phyloP scores from a whole-genome alignment of 2,888 invertebrate species.

The Diarsia dahlii region DNA sequence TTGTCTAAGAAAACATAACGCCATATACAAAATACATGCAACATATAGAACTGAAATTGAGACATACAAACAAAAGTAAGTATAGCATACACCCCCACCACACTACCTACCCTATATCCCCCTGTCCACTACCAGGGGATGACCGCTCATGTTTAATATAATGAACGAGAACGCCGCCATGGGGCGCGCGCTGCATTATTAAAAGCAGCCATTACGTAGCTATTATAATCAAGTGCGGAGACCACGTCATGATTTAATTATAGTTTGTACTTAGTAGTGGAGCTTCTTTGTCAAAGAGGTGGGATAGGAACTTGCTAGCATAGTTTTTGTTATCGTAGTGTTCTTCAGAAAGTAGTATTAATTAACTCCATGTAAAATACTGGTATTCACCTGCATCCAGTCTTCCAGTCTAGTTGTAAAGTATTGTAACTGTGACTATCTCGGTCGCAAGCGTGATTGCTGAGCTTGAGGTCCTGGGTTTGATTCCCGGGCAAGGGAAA shows the following conservation, averaged over 20 bases:
- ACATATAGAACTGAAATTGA: not conserved
- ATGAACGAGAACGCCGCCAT: constrained; percentile 31
- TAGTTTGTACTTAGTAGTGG: not conserved
- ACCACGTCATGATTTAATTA: constrained; percentile 11
- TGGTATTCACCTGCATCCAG: too few relatives aligned
- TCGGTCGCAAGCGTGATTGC: too few relatives aligned
- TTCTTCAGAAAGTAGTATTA: too few relatives aligned
- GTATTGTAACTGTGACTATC: not conserved
- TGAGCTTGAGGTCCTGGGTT: too few relatives aligned
- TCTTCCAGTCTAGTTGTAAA: too few relatives aligned
- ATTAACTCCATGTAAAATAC: too few relatives aligned
- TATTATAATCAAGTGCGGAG: constrained; percentile 23
- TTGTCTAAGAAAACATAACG: not conserved
- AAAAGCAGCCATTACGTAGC: constrained; percentile 33
- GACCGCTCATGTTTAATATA: constrained; percentile 39
- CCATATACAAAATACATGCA: not conserved
- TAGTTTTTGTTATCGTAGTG: too few relatives aligned
- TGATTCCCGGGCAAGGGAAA: too few relatives aligned
- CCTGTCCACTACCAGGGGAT: constrained; percentile 6
- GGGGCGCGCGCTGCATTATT: constrained; percentile 31
- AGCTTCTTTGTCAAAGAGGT: constrained; percentile 3
- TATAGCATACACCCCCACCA: not conserved
- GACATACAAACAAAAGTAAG: not conserved
- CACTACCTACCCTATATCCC: constrained; percentile 19
- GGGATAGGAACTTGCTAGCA: not conserved